Base-by-base conservation (phyloP, 2,113 vertebrate genomes). In the Centropus bengalensis region DNA sequence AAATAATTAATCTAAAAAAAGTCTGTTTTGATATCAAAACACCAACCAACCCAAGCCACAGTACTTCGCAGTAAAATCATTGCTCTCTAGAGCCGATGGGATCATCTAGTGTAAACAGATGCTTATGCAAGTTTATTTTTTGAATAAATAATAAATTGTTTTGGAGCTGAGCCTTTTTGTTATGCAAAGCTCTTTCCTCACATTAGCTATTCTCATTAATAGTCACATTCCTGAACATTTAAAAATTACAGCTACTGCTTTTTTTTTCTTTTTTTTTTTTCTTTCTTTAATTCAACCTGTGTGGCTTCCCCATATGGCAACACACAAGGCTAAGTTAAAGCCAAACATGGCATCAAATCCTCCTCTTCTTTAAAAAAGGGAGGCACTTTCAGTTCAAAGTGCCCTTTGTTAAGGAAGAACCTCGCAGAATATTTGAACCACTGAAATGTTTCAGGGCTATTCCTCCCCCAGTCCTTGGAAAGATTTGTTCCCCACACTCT, bases 261-360 rank as follows among this genome's bases (percentile, higher is more conserved):
- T 17, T 51, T 60, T 64, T 24, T 82, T 84, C 62, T 17, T 40
- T 80, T 82, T 17, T 51, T 60, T 64, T 24, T 82, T 84, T 66
- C 17, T 40, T 89, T 86, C 77, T 78, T 91, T 93, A 73, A 71
- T 76, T 82, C 44, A 89, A 68, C 87, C 38, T 78, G n/a, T 64
- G 14, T 69, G 71, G 51, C 22, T 69, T 91, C 62, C 19, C 66
- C 60, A 36, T 71, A 54, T 60, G 36, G 71, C 40, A 93, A 63
- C 33, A 86, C 66, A 64, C 73, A 69, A 36, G 26, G 44, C 5
- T 20, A 88, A 62, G n/a, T 73, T 91, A 84, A 85, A 93, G 74
- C 18, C 32, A 95, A 93, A 32, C 45, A 76, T 4, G 20, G 45
- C 42, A 69, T 91, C 30, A 79, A 87, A 54, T 82, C 17, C 54